Evolutionary conservation across 1,140 invertebrate genomes (phyloP).

Genomic region (Dufourea novaeangliae): DNA sequence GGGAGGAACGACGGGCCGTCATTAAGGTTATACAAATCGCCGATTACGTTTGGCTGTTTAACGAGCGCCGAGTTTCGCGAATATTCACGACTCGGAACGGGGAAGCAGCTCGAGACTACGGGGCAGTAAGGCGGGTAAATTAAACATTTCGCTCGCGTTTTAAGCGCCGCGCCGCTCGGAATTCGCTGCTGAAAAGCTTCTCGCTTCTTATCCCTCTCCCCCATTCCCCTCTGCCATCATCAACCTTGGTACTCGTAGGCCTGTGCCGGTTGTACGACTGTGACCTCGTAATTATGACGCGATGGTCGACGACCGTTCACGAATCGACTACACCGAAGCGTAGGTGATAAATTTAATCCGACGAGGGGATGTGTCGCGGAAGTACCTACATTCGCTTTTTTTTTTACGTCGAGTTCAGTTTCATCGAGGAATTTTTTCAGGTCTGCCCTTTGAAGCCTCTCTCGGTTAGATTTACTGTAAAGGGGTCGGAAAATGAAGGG

Average conservation of each 20-base stretch:
- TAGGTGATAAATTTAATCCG: slow-evolving; percentile 3
- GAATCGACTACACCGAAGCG: neutral
- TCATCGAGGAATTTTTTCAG: neutral
- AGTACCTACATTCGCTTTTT: neutral
- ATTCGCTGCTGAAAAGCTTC: slow-evolving; percentile 49
- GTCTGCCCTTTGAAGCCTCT: neutral
- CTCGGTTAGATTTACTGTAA: neutral
- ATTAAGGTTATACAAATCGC: slow-evolving; percentile 71
- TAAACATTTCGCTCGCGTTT: slow-evolving; percentile 66
- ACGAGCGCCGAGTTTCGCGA: slow-evolving; percentile 60
- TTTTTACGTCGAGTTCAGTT: neutral
- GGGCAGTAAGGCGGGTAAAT: slow-evolving; percentile 58
- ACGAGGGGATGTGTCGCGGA: neutral
- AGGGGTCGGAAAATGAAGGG: neutral
- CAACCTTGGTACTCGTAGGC: slow-evolving; percentile 12
- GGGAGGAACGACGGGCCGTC: slow-evolving; percentile 47
- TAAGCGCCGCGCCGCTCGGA: slow-evolving; percentile 32
- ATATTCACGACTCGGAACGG: slow-evolving; percentile 57
- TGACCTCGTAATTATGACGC: slow-evolving; percentile 49
- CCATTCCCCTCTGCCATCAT: no score
- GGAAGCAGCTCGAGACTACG: slow-evolving; percentile 45
- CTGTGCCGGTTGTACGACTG: slow-evolving; percentile 4
- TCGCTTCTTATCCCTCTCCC: slow-evolving; percentile 41
- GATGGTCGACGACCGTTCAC: slow-evolving; percentile 1
- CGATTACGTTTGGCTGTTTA: slow-evolving; percentile 64